These are phyloP conservation scores for Catostomus latipinnis DNA, from an alignment of 2,797 vertebrate species.

Conservation along the genomic window DNA sequence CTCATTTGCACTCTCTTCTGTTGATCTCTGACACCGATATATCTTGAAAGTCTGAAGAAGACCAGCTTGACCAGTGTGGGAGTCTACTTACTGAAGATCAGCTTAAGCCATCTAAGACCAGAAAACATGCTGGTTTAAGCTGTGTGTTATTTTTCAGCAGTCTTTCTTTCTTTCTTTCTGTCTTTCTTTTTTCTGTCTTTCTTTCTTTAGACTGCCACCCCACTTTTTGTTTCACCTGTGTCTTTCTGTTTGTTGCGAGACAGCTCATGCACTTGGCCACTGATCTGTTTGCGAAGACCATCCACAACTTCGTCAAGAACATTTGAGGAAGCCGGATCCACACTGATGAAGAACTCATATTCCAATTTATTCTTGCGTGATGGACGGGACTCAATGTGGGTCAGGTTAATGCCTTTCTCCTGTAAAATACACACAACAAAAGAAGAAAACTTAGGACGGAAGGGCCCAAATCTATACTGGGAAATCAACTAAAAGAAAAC, in stretches of 20 bases:
- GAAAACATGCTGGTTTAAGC: too few species aligned
- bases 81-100: too few species aligned
- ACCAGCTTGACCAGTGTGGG: too few species aligned
- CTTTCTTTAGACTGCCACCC: too few species aligned
- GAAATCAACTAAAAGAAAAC: too few species aligned
- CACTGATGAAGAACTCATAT: conserved; percentile 93
- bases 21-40: not conserved
- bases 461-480: not conserved
- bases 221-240: conserved; percentile 79
- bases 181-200: too few species aligned
- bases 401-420: conserved; percentile 95
- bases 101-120: too few species aligned
- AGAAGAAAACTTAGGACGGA: conserved; percentile 14
- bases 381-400: conserved; percentile 95
- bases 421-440: conserved; percentile 61
- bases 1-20: not conserved
- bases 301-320: conserved; percentile 86
- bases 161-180: too few species aligned
- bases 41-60: too few species aligned
- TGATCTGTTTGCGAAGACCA: conserved; percentile 85
- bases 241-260: conserved; percentile 92
- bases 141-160: not conserved
- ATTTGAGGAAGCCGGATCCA: conserved; percentile 83
- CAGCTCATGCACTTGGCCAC: conserved; percentile 90
- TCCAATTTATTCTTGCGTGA: conserved; percentile 87